Conservation (phyloP, 1,140 invertebrate species). For the Sarcophaga peregrina region DNA sequence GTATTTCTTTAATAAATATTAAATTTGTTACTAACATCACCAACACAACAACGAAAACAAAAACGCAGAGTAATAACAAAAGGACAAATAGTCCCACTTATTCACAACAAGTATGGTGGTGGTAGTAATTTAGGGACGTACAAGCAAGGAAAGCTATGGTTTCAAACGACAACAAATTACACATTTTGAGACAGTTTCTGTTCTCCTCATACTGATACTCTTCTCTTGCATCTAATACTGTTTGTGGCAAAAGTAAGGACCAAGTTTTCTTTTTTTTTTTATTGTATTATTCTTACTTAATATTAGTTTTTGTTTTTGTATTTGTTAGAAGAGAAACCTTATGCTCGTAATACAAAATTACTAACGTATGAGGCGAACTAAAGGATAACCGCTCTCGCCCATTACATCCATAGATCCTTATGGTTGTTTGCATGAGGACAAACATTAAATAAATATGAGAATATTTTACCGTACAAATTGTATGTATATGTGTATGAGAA, state of each 20-base stretch:
- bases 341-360: neutral
- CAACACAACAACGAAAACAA: neutral
- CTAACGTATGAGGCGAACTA: slow-evolving; percentile 14
- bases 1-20: slow-evolving; percentile 11
- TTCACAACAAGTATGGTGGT: neutral
- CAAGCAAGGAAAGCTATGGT: neutral
- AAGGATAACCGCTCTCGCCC: neutral
- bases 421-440: too few relatives aligned
- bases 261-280: neutral
- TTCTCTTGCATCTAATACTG: too few relatives aligned
- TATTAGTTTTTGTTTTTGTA: too few relatives aligned
- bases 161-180: slow-evolving; percentile 2
- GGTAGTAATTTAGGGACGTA: neutral
- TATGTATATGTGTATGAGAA: too few relatives aligned
- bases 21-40: neutral
- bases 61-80: too few relatives aligned
- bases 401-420: neutral
- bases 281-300: too few relatives aligned
- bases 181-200: neutral
- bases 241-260: neutral
- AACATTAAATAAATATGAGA: too few relatives aligned
- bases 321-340: neutral
- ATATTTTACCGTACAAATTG: too few relatives aligned
- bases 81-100: too few relatives aligned
- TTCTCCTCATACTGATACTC: neutral